Conservation (phyloP, 2,113 vertebrate species). For the Nannospalax galili region DNA sequence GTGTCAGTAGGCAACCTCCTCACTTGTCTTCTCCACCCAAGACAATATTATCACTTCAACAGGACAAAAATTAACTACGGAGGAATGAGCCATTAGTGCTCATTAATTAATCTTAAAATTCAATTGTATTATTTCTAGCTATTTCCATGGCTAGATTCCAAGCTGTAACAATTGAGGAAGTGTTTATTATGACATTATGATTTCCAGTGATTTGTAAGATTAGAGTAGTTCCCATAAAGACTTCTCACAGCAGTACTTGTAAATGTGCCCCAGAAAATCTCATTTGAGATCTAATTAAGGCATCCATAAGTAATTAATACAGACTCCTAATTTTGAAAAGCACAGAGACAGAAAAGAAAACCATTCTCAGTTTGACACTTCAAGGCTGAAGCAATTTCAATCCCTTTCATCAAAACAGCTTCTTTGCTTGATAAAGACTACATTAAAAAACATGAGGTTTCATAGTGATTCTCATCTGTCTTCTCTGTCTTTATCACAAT, state of each 20-base stretch:
- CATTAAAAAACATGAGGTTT: constrained; percentile 64
- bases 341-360: constrained; percentile 21
- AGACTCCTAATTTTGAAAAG: constrained; percentile 27
- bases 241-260: constrained; percentile 50
- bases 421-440: constrained; percentile 54
- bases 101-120: constrained; percentile 46
- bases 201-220: constrained; percentile 54
- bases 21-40: not conserved
- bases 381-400: constrained; percentile 36
- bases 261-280: constrained; percentile 37
- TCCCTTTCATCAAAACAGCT: constrained; percentile 61
- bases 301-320: constrained; percentile 62
- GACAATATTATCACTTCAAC: not conserved
- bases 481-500: constrained; percentile 21
- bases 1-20: not conserved
- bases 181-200: constrained; percentile 24
- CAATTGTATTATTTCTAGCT: constrained; percentile 51
- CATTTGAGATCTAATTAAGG: constrained; percentile 67
- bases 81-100: not conserved
- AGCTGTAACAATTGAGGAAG: constrained; percentile 1
- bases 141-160: constrained; percentile 40
- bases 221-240: constrained; percentile 32
- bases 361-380: constrained; percentile 43
- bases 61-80: not conserved
- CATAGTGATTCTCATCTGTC: constrained; percentile 1